Evolutionary conservation across 2,113 vertebrate species (phyloP).

Genomic region (Rhipidura dahli): DNA sequence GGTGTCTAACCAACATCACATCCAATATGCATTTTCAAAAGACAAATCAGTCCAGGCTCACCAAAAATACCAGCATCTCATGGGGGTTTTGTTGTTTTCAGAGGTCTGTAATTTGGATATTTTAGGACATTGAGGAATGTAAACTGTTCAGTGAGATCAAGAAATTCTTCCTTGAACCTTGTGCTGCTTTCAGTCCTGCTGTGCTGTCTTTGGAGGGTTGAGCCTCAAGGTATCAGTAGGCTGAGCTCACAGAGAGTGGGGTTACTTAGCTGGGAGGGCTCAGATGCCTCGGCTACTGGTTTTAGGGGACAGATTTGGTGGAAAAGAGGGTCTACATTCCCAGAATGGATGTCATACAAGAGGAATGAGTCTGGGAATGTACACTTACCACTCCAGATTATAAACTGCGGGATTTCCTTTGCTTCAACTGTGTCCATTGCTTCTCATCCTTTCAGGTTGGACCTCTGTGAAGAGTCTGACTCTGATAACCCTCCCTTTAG

Average conservation of each 20-base stretch:
- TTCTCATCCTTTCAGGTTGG: not conserved
- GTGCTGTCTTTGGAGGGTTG: not conserved
- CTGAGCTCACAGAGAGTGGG: not conserved
- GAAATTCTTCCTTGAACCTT: not conserved
- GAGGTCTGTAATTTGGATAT: not conserved
- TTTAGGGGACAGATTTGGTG: not conserved
- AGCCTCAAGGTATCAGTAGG: not conserved
- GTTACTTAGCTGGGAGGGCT: not conserved
- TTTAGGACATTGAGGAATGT: not conserved
- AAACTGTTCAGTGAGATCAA: not conserved
- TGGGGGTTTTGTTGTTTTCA: not conserved
- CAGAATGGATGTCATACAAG: not conserved
- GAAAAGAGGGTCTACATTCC: not conserved
- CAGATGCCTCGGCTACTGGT: not conserved
- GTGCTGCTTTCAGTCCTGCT: not conserved
- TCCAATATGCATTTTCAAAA: not conserved
- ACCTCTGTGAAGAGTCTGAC: not conserved
- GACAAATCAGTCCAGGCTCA: not conserved
- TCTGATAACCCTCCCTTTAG: not conserved
- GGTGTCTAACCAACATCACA: not conserved
- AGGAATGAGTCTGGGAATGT: not conserved
- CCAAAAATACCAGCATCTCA: not conserved
- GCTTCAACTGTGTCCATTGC: not conserved
- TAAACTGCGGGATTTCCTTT: not conserved
- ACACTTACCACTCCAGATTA: not conserved